Evolutionary conservation across 1,140 invertebrate genomes (phyloP), one percentile per base, ranked within the genome.

Genomic region (Aricia agestis): DNA sequence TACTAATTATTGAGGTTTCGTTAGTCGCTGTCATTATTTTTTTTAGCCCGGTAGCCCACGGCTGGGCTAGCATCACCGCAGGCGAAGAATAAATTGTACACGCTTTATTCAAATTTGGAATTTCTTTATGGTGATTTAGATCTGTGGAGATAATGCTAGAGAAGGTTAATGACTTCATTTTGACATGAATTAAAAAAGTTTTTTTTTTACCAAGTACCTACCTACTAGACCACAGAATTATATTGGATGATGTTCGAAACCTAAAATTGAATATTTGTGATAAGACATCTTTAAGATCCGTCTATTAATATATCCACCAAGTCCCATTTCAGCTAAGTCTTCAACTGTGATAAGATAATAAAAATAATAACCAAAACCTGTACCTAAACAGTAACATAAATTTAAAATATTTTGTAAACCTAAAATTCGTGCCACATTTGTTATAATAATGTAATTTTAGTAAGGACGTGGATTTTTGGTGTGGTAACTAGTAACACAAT

Each of bases 41-140:
- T 36, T 36, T 36, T 9, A 72, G 72, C 59, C 67, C 19, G 41
- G 13, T 32, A n/a, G 75, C 75, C 75, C 59, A 66, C n/a, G 72
- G 75, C 65, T 45, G 17, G 68, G 52, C 67, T n/a, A 74, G 68
- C 67, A 36, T 63, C 69, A 67, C 70, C 42, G 66, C 70, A 2
- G 68, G 41, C 18, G 10, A n/a, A 25, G 18, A 18, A 63, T 63
- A 19, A 63, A 63, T 63, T 63, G 59, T 63, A 59, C 18, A 19
- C 19, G 59, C 59, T 63, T 59, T 25, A 25, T 63, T 63, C 18
- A 63, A 11, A 25, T 63, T 63, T 63, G 4, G 11, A 13, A 52
- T 52, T 52, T 52, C 45, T 52, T 52, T 11, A 45, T 4, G 45
- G 45, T 1, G 10, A 52, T 52, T 52, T 52, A 52, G 45, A 52